phyloP scores from a whole-genome alignment of 2,113 vertebrate species.

The Syngnathoides biaculeatus region DNA sequence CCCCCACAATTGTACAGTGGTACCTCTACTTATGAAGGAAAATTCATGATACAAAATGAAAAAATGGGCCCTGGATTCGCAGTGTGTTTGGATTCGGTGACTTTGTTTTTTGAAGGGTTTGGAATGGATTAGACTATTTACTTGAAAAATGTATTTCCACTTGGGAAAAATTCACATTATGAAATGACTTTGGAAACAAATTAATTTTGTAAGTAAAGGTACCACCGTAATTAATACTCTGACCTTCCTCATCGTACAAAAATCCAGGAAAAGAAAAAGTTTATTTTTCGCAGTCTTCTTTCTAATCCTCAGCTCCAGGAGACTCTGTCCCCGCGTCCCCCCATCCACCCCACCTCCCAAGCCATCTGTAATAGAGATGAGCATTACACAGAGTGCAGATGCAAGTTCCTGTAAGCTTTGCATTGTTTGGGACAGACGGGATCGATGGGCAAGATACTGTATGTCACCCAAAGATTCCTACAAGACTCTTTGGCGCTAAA shows the following conservation, averaged over 20 bases:
- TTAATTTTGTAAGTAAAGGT: too few relatives aligned
- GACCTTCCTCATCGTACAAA: background rate
- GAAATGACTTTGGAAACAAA: too few relatives aligned
- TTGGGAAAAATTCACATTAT: too few relatives aligned
- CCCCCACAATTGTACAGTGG: too few relatives aligned
- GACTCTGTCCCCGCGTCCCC: background rate
- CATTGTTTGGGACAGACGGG: conserved; percentile 45
- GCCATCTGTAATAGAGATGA: conserved; percentile 39
- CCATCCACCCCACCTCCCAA: conserved; percentile 14
- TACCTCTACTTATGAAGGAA: too few relatives aligned
- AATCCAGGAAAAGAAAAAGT: background rate
- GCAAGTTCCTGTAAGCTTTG: conserved; percentile 37
- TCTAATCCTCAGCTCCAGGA: background rate
- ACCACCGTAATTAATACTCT: background rate
- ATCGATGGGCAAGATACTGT: conserved; percentile 48
- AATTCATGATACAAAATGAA: too few relatives aligned
- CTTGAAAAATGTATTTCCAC: too few relatives aligned
- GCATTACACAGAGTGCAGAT: conserved; percentile 12
- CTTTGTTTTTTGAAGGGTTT: too few relatives aligned
- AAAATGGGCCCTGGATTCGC: too few relatives aligned
- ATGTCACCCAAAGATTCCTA: conserved; percentile 35
- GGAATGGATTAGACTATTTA: too few relatives aligned
- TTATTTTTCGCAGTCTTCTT: background rate
- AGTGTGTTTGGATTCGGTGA: too few relatives aligned
- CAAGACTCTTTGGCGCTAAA: conserved; percentile 38